phyloP scores from a whole-genome alignment of 2,888 invertebrate species.

The Ariolimax columbianus region DNA sequence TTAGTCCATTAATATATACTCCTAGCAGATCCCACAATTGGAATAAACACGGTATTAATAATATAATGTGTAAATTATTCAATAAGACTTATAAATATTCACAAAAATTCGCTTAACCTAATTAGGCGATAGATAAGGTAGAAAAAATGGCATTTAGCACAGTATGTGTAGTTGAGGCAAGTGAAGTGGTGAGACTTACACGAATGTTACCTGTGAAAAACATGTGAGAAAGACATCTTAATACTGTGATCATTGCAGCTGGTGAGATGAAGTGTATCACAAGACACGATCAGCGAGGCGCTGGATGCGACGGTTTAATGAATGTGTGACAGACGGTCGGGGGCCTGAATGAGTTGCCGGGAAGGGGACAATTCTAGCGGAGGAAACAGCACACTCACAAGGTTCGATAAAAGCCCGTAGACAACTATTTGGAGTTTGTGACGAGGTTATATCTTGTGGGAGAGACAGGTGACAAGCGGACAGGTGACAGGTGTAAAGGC shows the following conservation, averaged over 20 bases:
- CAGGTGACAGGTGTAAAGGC: no score
- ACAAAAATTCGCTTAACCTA: no score
- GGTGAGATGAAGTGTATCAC: background rate
- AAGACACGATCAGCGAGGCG: background rate
- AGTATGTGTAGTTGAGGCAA: no score
- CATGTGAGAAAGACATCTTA: background rate
- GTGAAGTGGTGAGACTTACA: background rate
- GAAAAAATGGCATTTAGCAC: no score
- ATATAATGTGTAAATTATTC: no score
- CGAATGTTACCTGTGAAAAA: conserved; percentile 3
- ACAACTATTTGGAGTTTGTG: background rate
- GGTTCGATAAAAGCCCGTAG: background rate
- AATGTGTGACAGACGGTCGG: background rate
- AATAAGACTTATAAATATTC: no score
- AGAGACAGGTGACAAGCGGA: background rate
- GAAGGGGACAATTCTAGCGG: background rate
- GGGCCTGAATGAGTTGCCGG: background rate
- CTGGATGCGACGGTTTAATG: background rate
- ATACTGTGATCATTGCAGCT: background rate
- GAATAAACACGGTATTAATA: no score
- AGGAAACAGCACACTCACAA: background rate
- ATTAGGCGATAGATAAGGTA: no score
- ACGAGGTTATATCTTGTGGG: background rate
- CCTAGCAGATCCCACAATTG: no score
- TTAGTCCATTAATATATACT: no score